Percentiles rank a stretch among this genome's conserved stretches.
These are phyloP conservation scores for Garrulus glandarius DNA, from an alignment of 2,797 vertebrate genomes.

Conservation along the genomic window DNA sequence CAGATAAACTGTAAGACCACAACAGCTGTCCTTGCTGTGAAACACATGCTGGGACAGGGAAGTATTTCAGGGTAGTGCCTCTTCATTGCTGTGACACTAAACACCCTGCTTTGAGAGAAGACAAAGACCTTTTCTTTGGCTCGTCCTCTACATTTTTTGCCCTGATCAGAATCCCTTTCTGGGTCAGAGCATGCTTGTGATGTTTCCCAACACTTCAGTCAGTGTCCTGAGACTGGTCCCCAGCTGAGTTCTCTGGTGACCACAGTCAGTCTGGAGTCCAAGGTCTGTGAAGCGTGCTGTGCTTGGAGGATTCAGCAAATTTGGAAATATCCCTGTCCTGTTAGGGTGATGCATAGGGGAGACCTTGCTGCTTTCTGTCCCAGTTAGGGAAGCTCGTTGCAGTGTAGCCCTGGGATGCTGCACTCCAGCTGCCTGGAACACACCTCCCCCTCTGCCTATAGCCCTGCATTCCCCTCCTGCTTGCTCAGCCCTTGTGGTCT, in stretches of 20 bases:
- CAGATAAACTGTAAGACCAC: background rate
- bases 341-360: background rate
- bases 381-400: background rate
- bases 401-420: background rate
- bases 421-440: background rate
- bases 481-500: background rate
- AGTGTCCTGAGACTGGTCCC: background rate
- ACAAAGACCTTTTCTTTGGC: background rate
- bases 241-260: background rate
- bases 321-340: background rate
- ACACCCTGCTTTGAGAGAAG: background rate
- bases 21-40: background rate
- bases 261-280: background rate
- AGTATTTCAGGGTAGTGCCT: background rate
- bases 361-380: background rate
- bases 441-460: background rate
- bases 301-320: background rate
- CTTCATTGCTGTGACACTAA: background rate
- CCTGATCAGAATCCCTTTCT: background rate
- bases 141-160: background rate
- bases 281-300: background rate
- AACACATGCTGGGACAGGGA: background rate
- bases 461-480: background rate
- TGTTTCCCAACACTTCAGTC: background rate
- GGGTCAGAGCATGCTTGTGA: background rate